These are phyloP conservation scores for Cromileptes altivelis DNA, from an alignment of 2,113 vertebrate species.

Conservation along the genomic window DNA sequence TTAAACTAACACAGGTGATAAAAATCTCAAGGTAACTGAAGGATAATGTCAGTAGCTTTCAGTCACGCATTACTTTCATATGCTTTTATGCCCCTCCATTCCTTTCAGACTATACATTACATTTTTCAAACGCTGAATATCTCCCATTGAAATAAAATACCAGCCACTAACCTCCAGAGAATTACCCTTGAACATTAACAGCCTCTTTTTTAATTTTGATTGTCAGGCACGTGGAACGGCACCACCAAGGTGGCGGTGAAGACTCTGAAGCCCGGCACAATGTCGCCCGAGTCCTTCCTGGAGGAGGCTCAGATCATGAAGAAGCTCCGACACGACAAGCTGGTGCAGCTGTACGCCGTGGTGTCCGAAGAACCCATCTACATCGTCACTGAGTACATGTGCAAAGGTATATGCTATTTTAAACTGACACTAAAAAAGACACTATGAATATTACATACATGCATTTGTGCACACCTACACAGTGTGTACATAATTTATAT, in stretches of 20 bases:
- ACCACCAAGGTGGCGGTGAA: conserved; percentile 99
- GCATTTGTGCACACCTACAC: conserved; percentile 17
- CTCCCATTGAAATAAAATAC: not conserved
- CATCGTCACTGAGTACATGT: conserved; percentile 99
- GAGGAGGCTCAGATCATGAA: conserved; percentile 99
- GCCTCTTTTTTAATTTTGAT: not conserved
- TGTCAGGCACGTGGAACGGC: conserved; percentile 95
- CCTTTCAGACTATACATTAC: not conserved
- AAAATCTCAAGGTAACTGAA: not conserved
- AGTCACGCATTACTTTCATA: not conserved
- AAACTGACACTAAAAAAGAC: conserved; percentile 13
- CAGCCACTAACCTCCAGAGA: not conserved
- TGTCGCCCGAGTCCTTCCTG: conserved; percentile 98
- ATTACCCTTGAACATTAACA: not conserved
- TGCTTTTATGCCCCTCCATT: not conserved
- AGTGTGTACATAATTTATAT: conserved; percentile 50
- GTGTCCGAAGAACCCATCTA: conserved; percentile 99
- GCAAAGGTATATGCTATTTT: conserved; percentile 89
- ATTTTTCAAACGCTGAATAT: not conserved
- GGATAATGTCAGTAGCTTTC: not conserved
- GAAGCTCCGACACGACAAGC: conserved; percentile 97
- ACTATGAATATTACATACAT: conserved; percentile 52
- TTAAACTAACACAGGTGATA: not conserved
- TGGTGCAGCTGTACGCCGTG: conserved; percentile 98
- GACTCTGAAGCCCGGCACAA: conserved; percentile 98